phyloP scores from a whole-genome alignment of 2,888 invertebrate genomes.

The Nezara viridula region DNA sequence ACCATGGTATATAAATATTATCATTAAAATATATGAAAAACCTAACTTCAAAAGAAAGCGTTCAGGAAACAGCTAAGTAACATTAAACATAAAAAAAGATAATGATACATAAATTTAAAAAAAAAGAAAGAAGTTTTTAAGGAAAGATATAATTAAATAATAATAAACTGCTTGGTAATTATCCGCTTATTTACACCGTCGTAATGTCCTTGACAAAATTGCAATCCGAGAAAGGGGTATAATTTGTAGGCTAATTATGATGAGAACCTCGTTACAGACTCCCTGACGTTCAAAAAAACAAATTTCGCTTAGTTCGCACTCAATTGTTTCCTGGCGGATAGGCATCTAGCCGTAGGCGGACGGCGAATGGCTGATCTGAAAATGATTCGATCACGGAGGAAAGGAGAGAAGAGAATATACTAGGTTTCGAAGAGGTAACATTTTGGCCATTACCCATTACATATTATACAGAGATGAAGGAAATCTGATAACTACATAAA shows the following conservation, averaged over 20 bases:
- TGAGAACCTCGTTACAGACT: not conserved
- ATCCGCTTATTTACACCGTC: slow-evolving; percentile 13
- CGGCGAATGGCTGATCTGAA: not conserved
- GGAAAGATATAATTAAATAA: not conserved
- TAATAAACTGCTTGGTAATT: not conserved
- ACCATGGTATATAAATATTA: no score
- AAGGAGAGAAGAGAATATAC: no score
- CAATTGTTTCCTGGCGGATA: not conserved
- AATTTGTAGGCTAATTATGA: slow-evolving; percentile 4
- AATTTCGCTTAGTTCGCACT: not conserved
- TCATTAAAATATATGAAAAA: not conserved
- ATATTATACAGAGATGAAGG: not conserved
- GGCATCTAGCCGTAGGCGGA: not conserved
- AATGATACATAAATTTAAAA: no score
- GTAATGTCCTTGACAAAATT: slow-evolving; percentile 1
- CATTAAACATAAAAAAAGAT: no score
- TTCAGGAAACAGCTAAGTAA: not conserved
- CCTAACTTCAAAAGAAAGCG: not conserved
- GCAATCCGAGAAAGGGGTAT: not conserved
- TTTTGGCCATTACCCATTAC: not conserved
- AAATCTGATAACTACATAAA: no score
- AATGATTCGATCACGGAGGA: not conserved
- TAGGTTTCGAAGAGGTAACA: not conserved
- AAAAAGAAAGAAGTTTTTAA: not conserved
- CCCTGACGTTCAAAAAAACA: not conserved